Base-by-base conservation (phyloP, 2,113 vertebrate genomes). In the Epinephelus moara region DNA sequence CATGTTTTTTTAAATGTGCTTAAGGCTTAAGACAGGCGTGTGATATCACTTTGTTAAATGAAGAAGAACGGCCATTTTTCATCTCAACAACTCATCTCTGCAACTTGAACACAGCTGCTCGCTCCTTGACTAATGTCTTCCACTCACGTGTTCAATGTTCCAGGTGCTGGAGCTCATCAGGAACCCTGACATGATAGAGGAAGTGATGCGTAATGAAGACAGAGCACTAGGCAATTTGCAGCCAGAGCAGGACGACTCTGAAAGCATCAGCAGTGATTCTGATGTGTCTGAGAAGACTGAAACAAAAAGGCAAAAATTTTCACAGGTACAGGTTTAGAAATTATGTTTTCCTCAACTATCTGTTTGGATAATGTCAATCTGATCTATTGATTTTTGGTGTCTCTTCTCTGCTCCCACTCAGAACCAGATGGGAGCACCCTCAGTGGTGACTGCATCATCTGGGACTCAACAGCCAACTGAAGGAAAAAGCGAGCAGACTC, bases 101-200 rank as follows among this genome's bases (percentile, higher is more conserved):
- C 3, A 1, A 55, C 30, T 45, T 80, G 60, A 70, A 37, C 30
- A 1, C 49, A 33, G 13, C 8, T 23, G 21, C 1, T 45, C 3
- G 4, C 14, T 21, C 15, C 1, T 49, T 66, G 10, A 17, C 15
- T 30, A 0, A 42, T 60, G 70, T 30, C 4, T 63, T 6, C 0
- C 27, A 23, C 2, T 0, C n/a, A 37, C 4, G 23, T 27, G 33
- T 78, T 70, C 25, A 15, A 15, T 1, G 70, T 13, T 76, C 37
- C 75, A 93, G 92, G 75, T 91, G 27, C 25, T 81, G 49, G 88
- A 88, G 25, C 67, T 91, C 17, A 5, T 82, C 60, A 82, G 80
- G 52, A 86, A 90, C 56, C 86, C 90, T 30, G 78, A 88, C 56
- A 75, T 81, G 78, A 67, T 86, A 37, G 62, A 85, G 47, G 72